These are phyloP conservation scores for Andinoacara biseriatus DNA, from an alignment of 2,113 vertebrate species.

Conservation along the genomic window DNA sequence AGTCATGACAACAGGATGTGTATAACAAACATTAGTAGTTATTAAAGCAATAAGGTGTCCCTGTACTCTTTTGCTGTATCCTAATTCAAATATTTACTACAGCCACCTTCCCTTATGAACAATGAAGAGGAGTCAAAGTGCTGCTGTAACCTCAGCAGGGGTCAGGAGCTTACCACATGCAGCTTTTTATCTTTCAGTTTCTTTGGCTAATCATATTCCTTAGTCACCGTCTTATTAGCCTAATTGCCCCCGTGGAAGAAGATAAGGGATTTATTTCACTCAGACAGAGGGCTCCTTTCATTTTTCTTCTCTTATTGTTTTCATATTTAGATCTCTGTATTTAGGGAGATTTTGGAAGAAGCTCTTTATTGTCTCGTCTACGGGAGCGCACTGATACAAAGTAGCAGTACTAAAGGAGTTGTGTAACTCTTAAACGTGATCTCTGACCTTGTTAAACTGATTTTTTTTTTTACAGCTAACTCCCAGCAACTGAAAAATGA, in stretches of 20 bases:
- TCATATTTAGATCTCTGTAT: conserved; percentile 13
- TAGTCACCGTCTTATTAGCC: conserved; percentile 56
- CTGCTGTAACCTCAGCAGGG: conserved; percentile 45
- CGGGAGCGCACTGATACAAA: conserved; percentile 25
- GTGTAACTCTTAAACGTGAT: conserved; percentile 31
- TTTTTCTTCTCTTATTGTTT: conserved; percentile 32
- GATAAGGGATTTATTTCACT: conserved; percentile 34
- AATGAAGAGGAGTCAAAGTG: conserved; percentile 5
- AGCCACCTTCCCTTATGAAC: background rate
- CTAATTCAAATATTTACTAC: background rate
- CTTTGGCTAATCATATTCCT: conserved; percentile 56
- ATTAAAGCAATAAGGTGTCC: background rate
- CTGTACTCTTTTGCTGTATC: background rate
- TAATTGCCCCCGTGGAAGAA: conserved; percentile 46
- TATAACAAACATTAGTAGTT: background rate
- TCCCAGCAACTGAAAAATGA: conserved; percentile 1
- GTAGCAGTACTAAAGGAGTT: conserved; percentile 19
- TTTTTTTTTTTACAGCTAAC: background rate
- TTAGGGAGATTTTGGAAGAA: conserved; percentile 14
- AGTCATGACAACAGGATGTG: background rate
- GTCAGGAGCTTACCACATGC: conserved; percentile 48
- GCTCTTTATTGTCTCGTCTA: conserved; percentile 23
- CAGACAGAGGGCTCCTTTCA: conserved; percentile 38
- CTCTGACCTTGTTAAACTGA: conserved; percentile 42
- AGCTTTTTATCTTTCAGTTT: conserved; percentile 44